Percentiles rank a stretch among this genome's conserved stretches.
These are phyloP conservation scores for Junco hyemalis DNA, from an alignment of 2,113 vertebrate species.

Conservation along the genomic window DNA sequence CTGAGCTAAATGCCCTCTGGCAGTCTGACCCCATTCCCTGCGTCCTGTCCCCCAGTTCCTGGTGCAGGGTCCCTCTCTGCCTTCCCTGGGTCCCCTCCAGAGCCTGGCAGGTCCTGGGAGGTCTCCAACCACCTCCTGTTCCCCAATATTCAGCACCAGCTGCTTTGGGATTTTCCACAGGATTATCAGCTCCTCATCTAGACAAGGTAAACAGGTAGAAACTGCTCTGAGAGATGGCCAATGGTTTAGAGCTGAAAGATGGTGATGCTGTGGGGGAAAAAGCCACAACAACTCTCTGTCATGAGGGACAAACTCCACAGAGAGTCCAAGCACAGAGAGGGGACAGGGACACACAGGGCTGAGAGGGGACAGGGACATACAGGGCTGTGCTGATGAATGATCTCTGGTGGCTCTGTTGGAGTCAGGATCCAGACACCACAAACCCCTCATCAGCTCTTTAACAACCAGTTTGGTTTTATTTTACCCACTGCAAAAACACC, in stretches of 20 bases:
- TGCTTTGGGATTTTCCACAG: neutral
- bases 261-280: neutral
- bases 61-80: neutral
- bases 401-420: neutral
- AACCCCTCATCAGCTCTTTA: neutral
- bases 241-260: neutral
- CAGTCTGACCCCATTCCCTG: fast-evolving
- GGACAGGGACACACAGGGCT: neutral
- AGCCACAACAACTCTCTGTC: neutral
- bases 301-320: neutral
- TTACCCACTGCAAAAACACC: neutral
- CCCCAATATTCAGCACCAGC: neutral
- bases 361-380: neutral
- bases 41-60: neutral
- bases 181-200: neutral
- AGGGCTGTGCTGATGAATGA: fast-evolving
- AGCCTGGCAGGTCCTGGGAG: neutral
- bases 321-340: neutral
- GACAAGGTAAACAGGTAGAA: neutral
- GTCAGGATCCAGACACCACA: neutral
- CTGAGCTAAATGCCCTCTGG: neutral
- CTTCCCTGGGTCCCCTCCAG: neutral
- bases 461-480: neutral
- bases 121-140: neutral
- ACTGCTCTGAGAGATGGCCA: neutral